Evolutionary conservation across 2,113 vertebrate genomes (phyloP), one percentile per base, ranked within the genome.

Genomic region (Cinclus mexicanus): DNA sequence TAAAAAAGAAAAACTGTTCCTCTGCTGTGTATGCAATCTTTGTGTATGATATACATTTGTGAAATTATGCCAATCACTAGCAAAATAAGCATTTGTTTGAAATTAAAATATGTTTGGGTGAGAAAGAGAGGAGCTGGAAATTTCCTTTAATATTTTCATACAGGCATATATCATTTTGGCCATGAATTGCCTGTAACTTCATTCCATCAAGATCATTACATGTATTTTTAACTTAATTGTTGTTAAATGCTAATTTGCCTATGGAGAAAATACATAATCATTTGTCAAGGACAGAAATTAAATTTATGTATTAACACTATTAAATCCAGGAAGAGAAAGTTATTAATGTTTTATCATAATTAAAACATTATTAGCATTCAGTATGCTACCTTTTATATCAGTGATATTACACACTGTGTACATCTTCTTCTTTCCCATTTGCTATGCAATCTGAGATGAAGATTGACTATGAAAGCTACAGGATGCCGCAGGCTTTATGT

Each of bases 221-320:
- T 85, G 83, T 87, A 46, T 93, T 88, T 91, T 92, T 69, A 42
- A 90, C 69, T 83, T 95, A 92, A 94, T 89, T 96, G 79, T 93
- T 97, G 61, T 67, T 92, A 95, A 97, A 96, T 85, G 35, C 53
- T 95, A 96, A 94, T 93, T 87, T 26, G 29, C 71, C 83, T 78
- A 83, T 2, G 3, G 7, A 93, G 80, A 69, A 95, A 89, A 94
- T 89, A 49, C 22, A 87, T 94, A 94, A 89, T 89, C 56, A 91
- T 96, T 96, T 89, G 63, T 85, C 67, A 93, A 90, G 71, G 76
- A 69, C 60, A 71, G 47, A 81, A 93, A 74, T 81, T 2, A 64
- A 93, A 94, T 95, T 76, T 91, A 80, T 95, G 64, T 59, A 60
- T 89, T 94, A 94, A 95, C 63, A 72, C 63, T 91, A 79, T 93